Conservation (phyloP, 1,140 invertebrate genomes). For the Plutomurus gul region DNA sequence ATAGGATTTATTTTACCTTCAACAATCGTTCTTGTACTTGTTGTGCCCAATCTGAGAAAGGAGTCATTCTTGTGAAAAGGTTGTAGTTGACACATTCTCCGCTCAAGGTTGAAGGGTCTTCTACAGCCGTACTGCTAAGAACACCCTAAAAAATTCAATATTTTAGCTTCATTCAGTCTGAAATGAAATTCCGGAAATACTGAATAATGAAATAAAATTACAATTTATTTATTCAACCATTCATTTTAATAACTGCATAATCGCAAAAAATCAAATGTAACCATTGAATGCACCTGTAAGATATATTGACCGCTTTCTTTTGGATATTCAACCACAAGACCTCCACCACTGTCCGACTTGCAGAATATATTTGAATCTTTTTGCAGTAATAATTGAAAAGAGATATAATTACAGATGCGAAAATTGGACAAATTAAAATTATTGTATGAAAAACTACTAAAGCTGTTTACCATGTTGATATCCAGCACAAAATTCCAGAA, state of each 20-base stretch:
- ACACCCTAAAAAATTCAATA: not conserved
- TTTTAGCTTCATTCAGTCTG: not conserved
- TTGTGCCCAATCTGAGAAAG: constrained; percentile 34
- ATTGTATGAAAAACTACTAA: not conserved
- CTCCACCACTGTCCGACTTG: not conserved
- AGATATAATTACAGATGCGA: not conserved
- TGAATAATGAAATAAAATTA: too few relatives aligned
- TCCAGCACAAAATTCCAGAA: constrained; percentile 39
- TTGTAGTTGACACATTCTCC: constrained; percentile 16
- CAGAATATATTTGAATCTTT: not conserved
- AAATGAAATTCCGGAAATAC: not conserved
- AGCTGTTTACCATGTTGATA: constrained; percentile 9
- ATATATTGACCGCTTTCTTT: constrained; percentile 15
- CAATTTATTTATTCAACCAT: too few relatives aligned
- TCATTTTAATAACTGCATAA: too few relatives aligned
- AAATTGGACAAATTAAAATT: not conserved
- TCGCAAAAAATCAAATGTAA: not conserved
- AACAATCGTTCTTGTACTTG: constrained; percentile 26
- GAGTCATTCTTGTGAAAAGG: constrained; percentile 11
- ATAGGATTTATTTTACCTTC: not conserved
- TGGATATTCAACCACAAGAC: constrained; percentile 8
- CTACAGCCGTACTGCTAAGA: not conserved
- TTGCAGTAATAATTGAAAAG: not conserved
- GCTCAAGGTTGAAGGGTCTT: not conserved
- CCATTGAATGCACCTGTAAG: not conserved